Evolutionary conservation across 2,888 invertebrate species (phyloP).

Genomic region (Loripinus fragilis): DNA sequence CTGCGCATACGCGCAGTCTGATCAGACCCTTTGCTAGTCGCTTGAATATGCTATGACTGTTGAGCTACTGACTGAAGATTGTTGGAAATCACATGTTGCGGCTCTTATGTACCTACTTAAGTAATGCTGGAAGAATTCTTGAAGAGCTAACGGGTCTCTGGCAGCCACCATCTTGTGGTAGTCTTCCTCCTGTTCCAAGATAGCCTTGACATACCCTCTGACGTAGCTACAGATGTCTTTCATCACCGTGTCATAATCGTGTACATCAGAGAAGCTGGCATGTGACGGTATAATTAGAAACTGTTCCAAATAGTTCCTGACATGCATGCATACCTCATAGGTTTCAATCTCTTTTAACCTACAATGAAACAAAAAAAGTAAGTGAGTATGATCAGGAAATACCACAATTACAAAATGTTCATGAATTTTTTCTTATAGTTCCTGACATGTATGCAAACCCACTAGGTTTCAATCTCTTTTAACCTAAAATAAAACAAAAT

Average conservation of each 20-base stretch:
- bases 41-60: too few relatives aligned
- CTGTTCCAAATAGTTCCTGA: neutral
- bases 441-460: too few relatives aligned
- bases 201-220: neutral
- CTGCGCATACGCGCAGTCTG: too few relatives aligned
- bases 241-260: neutral
- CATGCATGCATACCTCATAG: neutral
- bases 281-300: neutral
- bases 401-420: too few relatives aligned
- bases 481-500: neutral
- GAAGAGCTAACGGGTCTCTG: neutral
- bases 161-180: conserved; percentile 9
- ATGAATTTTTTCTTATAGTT: too few relatives aligned
- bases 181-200: neutral
- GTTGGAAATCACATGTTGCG: too few relatives aligned
- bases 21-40: too few relatives aligned
- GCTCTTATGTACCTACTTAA: neutral
- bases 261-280: neutral
- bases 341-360: conserved; percentile 8
- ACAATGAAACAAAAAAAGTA: neutral
- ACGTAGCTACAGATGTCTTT: neutral
- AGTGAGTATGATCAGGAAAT: too few relatives aligned
- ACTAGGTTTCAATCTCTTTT: too few relatives aligned
- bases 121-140: conserved; percentile 12
- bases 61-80: too few relatives aligned